These are phyloP conservation scores for Drosophila nannoptera DNA, from an alignment of 1,140 invertebrate species.

Conservation along the genomic window DNA sequence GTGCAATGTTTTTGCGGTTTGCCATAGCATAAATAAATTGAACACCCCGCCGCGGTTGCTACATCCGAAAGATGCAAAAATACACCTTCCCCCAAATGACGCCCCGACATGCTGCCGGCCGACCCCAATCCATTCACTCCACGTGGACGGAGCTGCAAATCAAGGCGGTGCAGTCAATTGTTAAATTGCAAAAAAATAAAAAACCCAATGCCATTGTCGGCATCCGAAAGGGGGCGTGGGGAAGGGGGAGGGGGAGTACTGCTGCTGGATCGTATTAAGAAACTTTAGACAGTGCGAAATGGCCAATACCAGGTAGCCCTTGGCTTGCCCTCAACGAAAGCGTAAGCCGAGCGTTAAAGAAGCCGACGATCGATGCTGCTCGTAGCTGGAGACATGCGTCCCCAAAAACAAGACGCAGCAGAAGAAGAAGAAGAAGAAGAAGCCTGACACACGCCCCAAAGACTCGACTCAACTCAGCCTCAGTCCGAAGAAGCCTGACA, in stretches of 20 bases:
- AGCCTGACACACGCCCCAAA: constrained; percentile 49
- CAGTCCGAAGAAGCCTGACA: too few species aligned
- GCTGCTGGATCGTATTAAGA: constrained; percentile 12
- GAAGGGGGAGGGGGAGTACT: not conserved
- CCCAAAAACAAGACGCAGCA: constrained; percentile 7
- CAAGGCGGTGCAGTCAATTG: constrained; percentile 64
- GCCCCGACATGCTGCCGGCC: not conserved
- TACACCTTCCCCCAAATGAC: not conserved
- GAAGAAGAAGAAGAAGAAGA: constrained; percentile 26
- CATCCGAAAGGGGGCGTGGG: constrained; percentile 15
- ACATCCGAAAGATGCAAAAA: constrained; percentile 21
- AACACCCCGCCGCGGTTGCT: constrained; percentile 32
- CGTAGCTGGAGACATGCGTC: constrained; percentile 23
- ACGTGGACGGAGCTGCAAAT: constrained; percentile 30
- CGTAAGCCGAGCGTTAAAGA: constrained; percentile 59
- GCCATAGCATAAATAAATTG: constrained; percentile 63
- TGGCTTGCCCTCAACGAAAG: constrained; percentile 3
- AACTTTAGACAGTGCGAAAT: constrained; percentile 43
- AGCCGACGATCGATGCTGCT: constrained; percentile 2
- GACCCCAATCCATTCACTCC: constrained; percentile 25
- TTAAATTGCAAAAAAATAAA: constrained; percentile 66
- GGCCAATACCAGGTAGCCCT: constrained; percentile 41
- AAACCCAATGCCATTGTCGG: constrained; percentile 71
- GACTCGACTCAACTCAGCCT: not conserved
- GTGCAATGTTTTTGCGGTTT: constrained; percentile 68